A percentile compares a stretch with the other conserved stretches of the same genome.
These are phyloP conservation scores for Gymnosoma rotundatum DNA, from an alignment of 2,888 invertebrate species.

Conservation along the genomic window DNA sequence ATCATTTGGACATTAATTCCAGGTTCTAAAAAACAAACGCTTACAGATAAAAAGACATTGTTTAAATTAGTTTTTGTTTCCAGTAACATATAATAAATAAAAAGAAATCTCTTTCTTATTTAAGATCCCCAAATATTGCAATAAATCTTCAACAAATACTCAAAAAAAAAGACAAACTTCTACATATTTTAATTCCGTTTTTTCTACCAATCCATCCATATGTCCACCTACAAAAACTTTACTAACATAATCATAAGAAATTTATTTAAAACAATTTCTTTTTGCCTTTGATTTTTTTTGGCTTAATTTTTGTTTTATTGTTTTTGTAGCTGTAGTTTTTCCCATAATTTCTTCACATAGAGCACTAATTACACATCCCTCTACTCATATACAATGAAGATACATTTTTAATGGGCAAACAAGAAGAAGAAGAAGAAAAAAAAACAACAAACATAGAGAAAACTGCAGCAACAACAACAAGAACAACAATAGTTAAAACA, in stretches of 20 bases:
- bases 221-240: conserved; percentile 62
- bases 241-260: conserved; percentile 61
- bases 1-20: background rate
- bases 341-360: conserved; percentile 34
- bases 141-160: conserved; percentile 32
- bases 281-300: background rate
- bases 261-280: conserved; percentile 69
- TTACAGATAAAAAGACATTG: background rate
- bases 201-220: conserved; percentile 63
- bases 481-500: conserved; percentile 6
- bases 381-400: conserved; percentile 42
- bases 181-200: conserved; percentile 22
- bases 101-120: conserved; percentile 13
- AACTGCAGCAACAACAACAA: conserved; percentile 8
- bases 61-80: background rate
- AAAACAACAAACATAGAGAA: conserved; percentile 4
- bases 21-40: background rate
- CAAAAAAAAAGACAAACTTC: conserved; percentile 11
- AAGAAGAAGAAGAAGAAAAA: conserved; percentile 14
- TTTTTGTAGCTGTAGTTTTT: conserved; percentile 44
- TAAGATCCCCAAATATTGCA: conserved; percentile 16
- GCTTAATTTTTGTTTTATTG: conserved; percentile 9
- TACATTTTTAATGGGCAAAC: conserved; percentile 34
- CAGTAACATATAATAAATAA: background rate
- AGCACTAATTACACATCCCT: conserved; percentile 68